These are phyloP conservation scores for Teleogryllus occipitalis DNA, from an alignment of 1,140 invertebrate species.

Conservation along the genomic window DNA sequence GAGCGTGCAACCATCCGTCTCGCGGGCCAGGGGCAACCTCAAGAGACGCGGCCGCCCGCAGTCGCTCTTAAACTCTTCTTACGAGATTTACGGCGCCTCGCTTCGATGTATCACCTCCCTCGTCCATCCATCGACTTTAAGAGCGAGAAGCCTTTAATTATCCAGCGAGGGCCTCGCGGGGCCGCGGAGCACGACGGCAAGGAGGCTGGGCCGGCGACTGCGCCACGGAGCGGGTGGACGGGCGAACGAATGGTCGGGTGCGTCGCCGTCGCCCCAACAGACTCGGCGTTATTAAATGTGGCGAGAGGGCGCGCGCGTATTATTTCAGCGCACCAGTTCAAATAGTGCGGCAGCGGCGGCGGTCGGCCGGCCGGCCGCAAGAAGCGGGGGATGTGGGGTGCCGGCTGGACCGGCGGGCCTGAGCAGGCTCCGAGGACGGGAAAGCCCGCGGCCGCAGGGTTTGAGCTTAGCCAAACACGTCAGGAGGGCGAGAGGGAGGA, in stretches of 20 bases:
- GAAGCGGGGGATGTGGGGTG: too few species aligned
- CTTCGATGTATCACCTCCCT: not conserved
- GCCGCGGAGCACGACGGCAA: too few species aligned
- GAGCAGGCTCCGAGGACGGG: too few species aligned
- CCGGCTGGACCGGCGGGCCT: too few species aligned
- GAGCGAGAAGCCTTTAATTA: not conserved
- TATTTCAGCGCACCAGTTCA: not conserved
- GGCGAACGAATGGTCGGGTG: too few species aligned
- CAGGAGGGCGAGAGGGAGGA: not conserved
- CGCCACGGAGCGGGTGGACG: too few species aligned
- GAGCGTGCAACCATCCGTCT: not conserved
- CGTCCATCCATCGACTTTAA: constrained; percentile 3
- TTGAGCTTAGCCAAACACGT: not conserved
- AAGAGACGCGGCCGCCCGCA: not conserved
- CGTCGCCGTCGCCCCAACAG: too few species aligned
- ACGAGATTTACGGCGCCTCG: not conserved
- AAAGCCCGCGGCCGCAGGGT: too few species aligned
- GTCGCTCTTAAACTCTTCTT: not conserved
- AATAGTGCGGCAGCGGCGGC: not conserved
- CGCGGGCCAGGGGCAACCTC: not conserved
- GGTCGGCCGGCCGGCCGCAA: too few species aligned
- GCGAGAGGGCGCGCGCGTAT: not conserved
- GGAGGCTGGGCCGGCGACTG: too few species aligned
- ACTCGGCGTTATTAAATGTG: constrained; percentile 1
- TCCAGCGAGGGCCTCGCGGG: not conserved